phyloP scores from a whole-genome alignment of 2,888 invertebrate species.

The Eupithecia dodoneata region DNA sequence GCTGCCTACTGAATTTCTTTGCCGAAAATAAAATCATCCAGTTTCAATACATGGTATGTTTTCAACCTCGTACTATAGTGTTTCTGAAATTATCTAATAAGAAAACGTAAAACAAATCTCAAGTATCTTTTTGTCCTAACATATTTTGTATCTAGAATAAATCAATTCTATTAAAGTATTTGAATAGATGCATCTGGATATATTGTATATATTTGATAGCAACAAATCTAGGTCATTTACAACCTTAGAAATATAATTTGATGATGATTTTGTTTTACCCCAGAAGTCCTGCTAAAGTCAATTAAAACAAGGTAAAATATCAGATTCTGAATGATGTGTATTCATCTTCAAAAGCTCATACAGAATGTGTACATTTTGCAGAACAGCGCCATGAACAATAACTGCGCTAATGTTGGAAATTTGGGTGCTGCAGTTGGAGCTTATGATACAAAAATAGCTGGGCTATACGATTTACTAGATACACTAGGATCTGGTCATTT shows the following conservation, averaged over 20 bases:
- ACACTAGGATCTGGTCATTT: slow-evolving; percentile 99
- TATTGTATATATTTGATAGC: slow-evolving; percentile 17
- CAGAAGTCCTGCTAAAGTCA: not conserved
- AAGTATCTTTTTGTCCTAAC: not conserved
- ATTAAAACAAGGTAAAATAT: not conserved
- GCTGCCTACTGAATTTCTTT: slow-evolving; percentile 38
- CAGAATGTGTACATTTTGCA: slow-evolving; percentile 13
- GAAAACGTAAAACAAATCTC: not conserved
- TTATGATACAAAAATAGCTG: slow-evolving; percentile 95
- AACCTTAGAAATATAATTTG: not conserved
- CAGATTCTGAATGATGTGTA: not conserved
- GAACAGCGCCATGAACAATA: slow-evolving; percentile 67
- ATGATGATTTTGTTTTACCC: not conserved
- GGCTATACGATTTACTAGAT: slow-evolving; percentile 98
- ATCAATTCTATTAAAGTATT: not conserved
- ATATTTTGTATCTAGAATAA: not conserved
- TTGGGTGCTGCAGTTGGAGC: slow-evolving; percentile 75
- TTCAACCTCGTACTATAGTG: not conserved
- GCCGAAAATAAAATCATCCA: slow-evolving; percentile 31
- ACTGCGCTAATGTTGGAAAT: slow-evolving; percentile 68
- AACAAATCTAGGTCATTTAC: slow-evolving; percentile 34
- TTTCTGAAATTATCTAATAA: not conserved
- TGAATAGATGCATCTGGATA: not conserved
- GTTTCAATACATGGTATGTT: slow-evolving; percentile 29
- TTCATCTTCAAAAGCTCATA: not conserved